phyloP scores from a whole-genome alignment of 30 jellyfish, hydroid and myxozoan genomes.

The Aurelia sp. region DNA sequence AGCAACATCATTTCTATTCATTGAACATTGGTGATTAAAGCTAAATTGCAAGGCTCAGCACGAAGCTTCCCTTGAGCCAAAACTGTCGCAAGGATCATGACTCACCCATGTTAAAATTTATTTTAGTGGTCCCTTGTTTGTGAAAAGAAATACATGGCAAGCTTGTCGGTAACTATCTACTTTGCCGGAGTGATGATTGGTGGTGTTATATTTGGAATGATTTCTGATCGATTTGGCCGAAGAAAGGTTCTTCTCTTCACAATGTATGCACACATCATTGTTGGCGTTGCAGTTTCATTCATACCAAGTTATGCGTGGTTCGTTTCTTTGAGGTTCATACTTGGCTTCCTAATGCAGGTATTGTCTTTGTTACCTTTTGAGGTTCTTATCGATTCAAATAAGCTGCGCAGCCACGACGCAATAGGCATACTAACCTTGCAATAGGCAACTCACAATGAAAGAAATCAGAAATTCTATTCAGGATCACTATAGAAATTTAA shows the following conservation, averaged over 20 bases:
- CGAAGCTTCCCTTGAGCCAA: too few species aligned
- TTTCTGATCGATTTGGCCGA: constrained; percentile 88
- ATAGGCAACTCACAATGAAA: too few species aligned
- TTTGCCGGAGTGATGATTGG: constrained; percentile 96
- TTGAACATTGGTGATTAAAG: too few species aligned
- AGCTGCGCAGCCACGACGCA: too few species aligned
- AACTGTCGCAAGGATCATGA: too few species aligned
- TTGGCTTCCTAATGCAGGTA: constrained; percentile 93
- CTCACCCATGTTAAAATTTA: neutral
- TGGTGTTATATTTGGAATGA: constrained; percentile 87
- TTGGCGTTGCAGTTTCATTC: constrained; percentile 79
- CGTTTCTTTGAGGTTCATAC: constrained; percentile 73
- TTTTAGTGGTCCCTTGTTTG: constrained; percentile 87
- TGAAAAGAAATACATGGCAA: constrained; percentile 78
- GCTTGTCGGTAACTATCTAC: constrained; percentile 83
- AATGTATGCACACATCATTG: constrained; percentile 80
- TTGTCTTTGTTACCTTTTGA: neutral
- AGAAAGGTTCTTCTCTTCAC: constrained; percentile 74
- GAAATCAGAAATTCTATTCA: too few species aligned
- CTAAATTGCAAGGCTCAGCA: too few species aligned
- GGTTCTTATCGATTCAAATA: too few species aligned
- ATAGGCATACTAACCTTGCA: too few species aligned
- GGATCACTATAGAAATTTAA: too few species aligned
- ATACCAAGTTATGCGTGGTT: constrained; percentile 67
- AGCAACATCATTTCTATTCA: too few species aligned